Base-by-base conservation (phyloP, 2,113 vertebrate species). In the Salvelinus sp. region DNA sequence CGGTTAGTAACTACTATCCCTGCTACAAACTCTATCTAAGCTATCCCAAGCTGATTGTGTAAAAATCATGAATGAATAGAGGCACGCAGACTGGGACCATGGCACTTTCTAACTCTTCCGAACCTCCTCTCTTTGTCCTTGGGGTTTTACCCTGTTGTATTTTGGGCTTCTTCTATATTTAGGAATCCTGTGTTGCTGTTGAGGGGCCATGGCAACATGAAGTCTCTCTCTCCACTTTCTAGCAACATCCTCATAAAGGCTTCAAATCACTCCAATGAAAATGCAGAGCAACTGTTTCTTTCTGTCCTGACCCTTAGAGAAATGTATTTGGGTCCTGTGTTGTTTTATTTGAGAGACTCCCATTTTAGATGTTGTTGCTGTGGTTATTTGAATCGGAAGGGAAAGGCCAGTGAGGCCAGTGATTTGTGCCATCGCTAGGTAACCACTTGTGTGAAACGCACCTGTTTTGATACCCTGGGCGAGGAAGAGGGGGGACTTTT, bases 401-500 rank as follows among this genome's bases (percentile, higher is more conserved):
- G 65, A 44, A 44, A 44, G 38, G 38, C 38, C 38, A 44, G 9
- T 18, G 4, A 28, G 60, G 16, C 54, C 20, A 47, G 72, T 71
- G 69, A 58, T 82, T 73, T 60, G 78, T 23, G 54, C 13, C 48
- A 48, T 70, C 22, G 65, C 60, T 66, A 77, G 58, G 60, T 28
- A 74, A 69, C 70, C 33, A 38, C 23, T 74, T 74, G 62, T 57
- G 18, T 48, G 14, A 63, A n/a, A 75, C 38, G 60, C 77, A 83
- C 73, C 63, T 75, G 82, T 79, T 80, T 72, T 71, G 60, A 67
- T 74, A n/a, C 54, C 47, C 62, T 65, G 66, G 69, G 63, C 16
- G 28, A 60, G 12, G 20, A 72, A 47, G 28, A 30, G 6, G 20
- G 33, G 38, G 7, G 50, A 73, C 6, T 25, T 64, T 2, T 27